Conservation (phyloP, 2,888 invertebrate genomes). For the Pogonocherus hispidulus region DNA sequence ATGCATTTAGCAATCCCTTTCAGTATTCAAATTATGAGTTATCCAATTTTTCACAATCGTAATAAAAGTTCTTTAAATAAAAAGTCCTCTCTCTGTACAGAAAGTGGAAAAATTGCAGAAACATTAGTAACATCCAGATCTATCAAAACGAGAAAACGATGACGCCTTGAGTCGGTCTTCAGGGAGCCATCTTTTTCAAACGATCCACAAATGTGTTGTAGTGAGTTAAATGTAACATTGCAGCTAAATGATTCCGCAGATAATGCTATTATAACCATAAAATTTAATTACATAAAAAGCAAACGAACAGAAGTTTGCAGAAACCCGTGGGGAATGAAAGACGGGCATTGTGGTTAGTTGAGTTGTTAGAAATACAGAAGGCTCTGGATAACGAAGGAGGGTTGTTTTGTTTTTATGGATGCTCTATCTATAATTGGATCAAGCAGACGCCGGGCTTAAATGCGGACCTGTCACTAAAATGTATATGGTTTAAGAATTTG, state of each 20-base stretch:
- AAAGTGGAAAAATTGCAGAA: not conserved
- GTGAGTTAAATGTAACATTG: constrained; percentile 30
- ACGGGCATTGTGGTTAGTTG: constrained; percentile 53
- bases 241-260: constrained; percentile 40
- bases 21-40: not conserved
- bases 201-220: constrained; percentile 25
- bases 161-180: not conserved
- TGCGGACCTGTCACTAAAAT: constrained; percentile 26
- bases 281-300: constrained; percentile 46
- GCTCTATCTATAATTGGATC: constrained; percentile 64
- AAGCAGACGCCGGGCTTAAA: constrained; percentile 55
- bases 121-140: not conserved
- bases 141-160: constrained; percentile 2
- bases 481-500: constrained; percentile 17
- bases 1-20: no score
- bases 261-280: constrained; percentile 44
- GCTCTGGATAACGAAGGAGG: constrained; percentile 54
- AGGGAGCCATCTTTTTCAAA: constrained; percentile 10
- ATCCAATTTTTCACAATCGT: not conserved
- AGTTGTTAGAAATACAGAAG: constrained; percentile 59
- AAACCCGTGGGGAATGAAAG: constrained; percentile 26
- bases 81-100: not conserved
- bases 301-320: constrained; percentile 37
- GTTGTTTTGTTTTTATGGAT: constrained; percentile 62
- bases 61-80: not conserved